These are phyloP conservation scores for Galeruca laticollis DNA, from an alignment of 2,888 invertebrate species.

Conservation along the genomic window DNA sequence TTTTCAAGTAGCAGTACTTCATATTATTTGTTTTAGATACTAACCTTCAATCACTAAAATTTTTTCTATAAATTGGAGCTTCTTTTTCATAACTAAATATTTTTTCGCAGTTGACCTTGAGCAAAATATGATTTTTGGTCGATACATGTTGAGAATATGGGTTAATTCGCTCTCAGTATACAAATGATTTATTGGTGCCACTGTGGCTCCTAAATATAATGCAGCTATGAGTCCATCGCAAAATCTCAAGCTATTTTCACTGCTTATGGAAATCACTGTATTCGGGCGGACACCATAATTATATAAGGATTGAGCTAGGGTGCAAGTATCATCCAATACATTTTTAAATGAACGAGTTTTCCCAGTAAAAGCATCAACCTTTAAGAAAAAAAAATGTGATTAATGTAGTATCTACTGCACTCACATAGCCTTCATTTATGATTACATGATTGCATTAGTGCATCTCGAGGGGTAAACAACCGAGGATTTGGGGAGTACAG, in stretches of 20 bases:
- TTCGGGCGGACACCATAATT: constrained; percentile 46
- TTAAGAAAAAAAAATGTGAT: constrained; percentile 31
- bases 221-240: constrained; percentile 53
- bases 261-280: constrained; percentile 53
- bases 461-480: no score
- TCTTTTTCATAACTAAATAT: constrained; percentile 61
- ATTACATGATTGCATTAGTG: no score
- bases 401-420: neutral
- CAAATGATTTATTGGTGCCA: constrained; percentile 54
- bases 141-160: constrained; percentile 74
- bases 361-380: constrained; percentile 54
- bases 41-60: constrained; percentile 69
- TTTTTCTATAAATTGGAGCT: constrained; percentile 62
- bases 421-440: no score
- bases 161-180: constrained; percentile 46
- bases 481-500: no score
- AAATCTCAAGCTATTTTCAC: constrained; percentile 55
- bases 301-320: constrained; percentile 51
- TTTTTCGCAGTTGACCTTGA: constrained; percentile 71
- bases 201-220: constrained; percentile 52
- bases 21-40: neutral
- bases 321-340: constrained; percentile 49
- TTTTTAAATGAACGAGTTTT: constrained; percentile 47
- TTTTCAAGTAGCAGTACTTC: no score
- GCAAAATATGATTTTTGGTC: constrained; percentile 76